phyloP scores from a whole-genome alignment of 2,888 invertebrate genomes.

The Heliconius sara region DNA sequence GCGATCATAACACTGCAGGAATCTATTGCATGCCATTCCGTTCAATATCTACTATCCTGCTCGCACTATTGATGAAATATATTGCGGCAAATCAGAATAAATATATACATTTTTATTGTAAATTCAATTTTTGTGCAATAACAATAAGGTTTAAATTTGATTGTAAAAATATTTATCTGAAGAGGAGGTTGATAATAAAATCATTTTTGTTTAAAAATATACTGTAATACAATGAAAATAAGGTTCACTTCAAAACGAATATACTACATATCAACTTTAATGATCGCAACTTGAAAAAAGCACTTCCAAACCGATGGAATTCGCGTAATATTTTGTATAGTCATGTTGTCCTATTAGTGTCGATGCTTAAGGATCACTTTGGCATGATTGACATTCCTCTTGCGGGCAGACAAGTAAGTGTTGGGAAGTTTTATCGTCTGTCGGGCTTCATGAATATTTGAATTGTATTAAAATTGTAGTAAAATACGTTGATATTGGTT shows the following conservation, averaged over 20 bases:
- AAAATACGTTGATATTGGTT: background rate
- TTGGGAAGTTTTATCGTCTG: constrained; percentile 36
- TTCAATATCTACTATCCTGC: constrained; percentile 58
- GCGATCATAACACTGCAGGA: constrained; percentile 60
- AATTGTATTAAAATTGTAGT: background rate
- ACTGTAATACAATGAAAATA: accelerated
- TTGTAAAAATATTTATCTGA: background rate
- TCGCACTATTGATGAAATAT: constrained; percentile 63
- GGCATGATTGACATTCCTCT: constrained; percentile 79
- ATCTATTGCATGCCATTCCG: constrained; percentile 54
- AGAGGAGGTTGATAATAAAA: constrained; percentile 5
- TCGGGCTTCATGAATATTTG: background rate
- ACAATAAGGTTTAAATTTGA: background rate
- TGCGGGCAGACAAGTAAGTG: constrained; percentile 53
- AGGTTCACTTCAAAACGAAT: background rate
- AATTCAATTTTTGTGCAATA: background rate
- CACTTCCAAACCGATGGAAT: constrained; percentile 59
- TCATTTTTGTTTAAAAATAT: background rate
- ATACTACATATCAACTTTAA: constrained; percentile 22
- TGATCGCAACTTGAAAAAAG: constrained; percentile 53
- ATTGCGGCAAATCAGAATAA: constrained; percentile 13
- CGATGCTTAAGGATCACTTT: constrained; percentile 82
- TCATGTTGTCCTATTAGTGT: constrained; percentile 74
- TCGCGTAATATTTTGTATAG: constrained; percentile 67
- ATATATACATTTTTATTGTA: background rate